Conservation (phyloP, 2,888 invertebrate species). For the Miltochrista miniata region DNA sequence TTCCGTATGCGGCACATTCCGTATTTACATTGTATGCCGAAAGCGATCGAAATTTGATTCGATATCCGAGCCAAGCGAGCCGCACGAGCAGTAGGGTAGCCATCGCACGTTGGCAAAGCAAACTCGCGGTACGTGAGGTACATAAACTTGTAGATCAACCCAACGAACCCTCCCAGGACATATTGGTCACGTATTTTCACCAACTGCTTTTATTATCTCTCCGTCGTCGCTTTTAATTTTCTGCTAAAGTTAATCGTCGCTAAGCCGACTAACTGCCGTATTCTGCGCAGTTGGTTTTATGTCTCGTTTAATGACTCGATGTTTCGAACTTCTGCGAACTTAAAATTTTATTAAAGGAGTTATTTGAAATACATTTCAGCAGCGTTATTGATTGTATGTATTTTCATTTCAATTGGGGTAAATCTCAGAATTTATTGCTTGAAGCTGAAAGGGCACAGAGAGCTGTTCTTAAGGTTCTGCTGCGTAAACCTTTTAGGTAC, state of each 20-base stretch:
- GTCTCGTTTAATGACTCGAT: conserved; percentile 42
- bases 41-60: conserved; percentile 63
- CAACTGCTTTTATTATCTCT: conserved; percentile 72
- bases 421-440: too few species aligned
- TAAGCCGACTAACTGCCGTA: conserved; percentile 56
- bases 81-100: conserved; percentile 64
- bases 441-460: too few species aligned
- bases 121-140: conserved; percentile 73
- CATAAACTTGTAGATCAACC: conserved; percentile 63
- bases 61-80: conserved; percentile 56
- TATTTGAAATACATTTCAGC: conserved; percentile 18
- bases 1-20: conserved; percentile 17
- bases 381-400: conserved; percentile 5
- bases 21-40: conserved; percentile 54
- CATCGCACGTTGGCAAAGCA: conserved; percentile 73
- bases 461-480: too few species aligned
- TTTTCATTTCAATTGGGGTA: not conserved
- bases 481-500: too few species aligned
- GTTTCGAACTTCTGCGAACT: conserved; percentile 28
- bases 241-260: conserved; percentile 62
- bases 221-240: conserved; percentile 73
- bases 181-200: conserved; percentile 79
- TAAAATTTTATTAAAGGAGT: conserved; percentile 31
- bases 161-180: conserved; percentile 60
- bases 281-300: conserved; percentile 59